Conservation (phyloP, 2,797 vertebrate genomes). For the Myotis daubentonii region DNA sequence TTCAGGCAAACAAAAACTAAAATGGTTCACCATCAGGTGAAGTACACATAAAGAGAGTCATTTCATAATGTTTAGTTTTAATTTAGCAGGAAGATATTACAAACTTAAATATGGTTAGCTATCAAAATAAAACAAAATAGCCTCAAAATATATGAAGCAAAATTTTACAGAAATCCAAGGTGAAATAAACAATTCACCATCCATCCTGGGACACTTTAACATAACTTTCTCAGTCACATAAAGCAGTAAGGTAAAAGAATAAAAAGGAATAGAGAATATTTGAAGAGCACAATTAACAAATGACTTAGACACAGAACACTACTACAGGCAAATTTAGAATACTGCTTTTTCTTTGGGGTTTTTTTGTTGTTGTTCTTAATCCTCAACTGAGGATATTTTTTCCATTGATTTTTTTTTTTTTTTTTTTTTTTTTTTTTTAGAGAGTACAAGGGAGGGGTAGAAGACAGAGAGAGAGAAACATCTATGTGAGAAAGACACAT, state of each 20-base stretch:
- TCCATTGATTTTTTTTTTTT: too few species aligned
- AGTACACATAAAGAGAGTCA: neutral
- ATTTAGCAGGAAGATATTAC: neutral
- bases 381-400: too few species aligned
- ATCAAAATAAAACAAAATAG: neutral
- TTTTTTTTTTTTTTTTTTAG: too few species aligned
- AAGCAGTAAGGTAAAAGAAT: slow-evolving; percentile 1
- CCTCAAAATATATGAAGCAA: slow-evolving; percentile 22
- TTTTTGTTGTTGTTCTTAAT: too few species aligned
- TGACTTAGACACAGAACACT: neutral
- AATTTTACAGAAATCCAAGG: neutral
- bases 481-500: too few species aligned
- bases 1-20: slow-evolving; percentile 10
- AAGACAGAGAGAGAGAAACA: too few species aligned
- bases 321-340: neutral
- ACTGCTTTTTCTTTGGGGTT: neutral
- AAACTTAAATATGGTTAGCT: slow-evolving; percentile 14
- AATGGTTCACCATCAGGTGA: neutral
- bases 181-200: neutral
- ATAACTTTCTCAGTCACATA: neutral
- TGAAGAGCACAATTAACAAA: slow-evolving; percentile 13
- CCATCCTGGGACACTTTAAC: neutral
- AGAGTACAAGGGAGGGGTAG: too few species aligned
- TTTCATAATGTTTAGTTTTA: neutral
- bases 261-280: neutral